phyloP scores from a whole-genome alignment of 2,113 vertebrate genomes.

The Melanerpes formicivorus region DNA sequence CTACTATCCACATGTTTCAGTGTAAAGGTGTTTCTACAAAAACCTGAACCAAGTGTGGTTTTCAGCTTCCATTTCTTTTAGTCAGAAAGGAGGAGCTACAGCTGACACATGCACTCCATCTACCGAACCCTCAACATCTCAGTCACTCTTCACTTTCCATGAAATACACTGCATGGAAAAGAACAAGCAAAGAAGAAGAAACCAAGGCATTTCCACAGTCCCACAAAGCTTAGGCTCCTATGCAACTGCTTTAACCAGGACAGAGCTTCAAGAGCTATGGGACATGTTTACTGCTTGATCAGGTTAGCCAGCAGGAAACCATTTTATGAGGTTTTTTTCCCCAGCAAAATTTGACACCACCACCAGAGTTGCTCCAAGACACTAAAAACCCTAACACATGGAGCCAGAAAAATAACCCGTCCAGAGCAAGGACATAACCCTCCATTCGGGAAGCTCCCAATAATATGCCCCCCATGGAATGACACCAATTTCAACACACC shows the following conservation, averaged over 20 bases:
- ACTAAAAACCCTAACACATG: background rate
- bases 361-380: background rate
- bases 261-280: background rate
- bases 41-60: constrained; percentile 6
- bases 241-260: background rate
- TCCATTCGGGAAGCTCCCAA: background rate
- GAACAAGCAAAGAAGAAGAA: background rate
- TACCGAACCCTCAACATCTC: background rate
- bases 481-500: background rate
- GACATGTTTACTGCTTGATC: background rate
- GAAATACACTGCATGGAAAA: background rate
- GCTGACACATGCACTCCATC: background rate
- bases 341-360: background rate
- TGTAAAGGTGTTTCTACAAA: constrained; percentile 37
- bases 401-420: background rate
- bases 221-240: background rate
- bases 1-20: background rate
- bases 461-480: background rate
- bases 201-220: background rate
- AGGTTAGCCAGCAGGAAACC: background rate
- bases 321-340: background rate
- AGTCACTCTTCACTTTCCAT: background rate
- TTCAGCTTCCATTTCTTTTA: constrained; percentile 20
- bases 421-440: background rate
- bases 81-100: background rate